These are phyloP conservation scores for Paedocypris micromegethes DNA, from an alignment of 2,797 vertebrate species.

Conservation along the genomic window DNA sequence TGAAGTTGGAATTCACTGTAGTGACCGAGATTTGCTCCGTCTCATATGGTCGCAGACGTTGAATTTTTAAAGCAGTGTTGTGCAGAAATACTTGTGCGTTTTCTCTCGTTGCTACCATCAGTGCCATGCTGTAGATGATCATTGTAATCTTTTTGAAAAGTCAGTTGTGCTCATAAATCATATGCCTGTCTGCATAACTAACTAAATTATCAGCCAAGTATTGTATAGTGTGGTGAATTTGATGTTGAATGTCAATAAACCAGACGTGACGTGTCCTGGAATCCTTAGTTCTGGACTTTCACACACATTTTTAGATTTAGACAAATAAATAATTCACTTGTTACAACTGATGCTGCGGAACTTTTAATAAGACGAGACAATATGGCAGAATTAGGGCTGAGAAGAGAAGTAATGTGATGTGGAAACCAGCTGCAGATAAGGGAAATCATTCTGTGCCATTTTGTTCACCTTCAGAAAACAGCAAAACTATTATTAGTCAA, in stretches of 20 bases:
- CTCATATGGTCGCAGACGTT: constrained; percentile 6
- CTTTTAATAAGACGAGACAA: too few relatives aligned
- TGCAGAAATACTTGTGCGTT: constrained; percentile 9
- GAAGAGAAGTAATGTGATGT: too few relatives aligned
- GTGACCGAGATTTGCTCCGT: constrained; percentile 2
- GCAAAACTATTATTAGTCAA: too few relatives aligned
- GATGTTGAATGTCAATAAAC: constrained; percentile 67
- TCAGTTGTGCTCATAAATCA: constrained; percentile 42
- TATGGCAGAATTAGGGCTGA: too few relatives aligned
- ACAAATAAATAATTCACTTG: too few relatives aligned
- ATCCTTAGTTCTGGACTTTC: neutral
- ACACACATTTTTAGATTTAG: neutral
- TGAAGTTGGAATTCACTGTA: constrained; percentile 1
- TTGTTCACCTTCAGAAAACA: too few relatives aligned
- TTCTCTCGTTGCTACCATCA: constrained; percentile 49
- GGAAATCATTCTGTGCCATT: too few relatives aligned
- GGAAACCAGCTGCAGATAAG: too few relatives aligned
- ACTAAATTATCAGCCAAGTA: constrained; percentile 64
- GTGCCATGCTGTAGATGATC: constrained; percentile 57
- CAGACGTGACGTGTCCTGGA: neutral
- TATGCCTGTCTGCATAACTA: constrained; percentile 54
- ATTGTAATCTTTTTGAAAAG: constrained; percentile 46
- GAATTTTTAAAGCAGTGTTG: constrained; percentile 32
- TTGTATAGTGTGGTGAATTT: constrained; percentile 64
- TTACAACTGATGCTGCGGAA: too few relatives aligned